Evolutionary conservation across 2,888 invertebrate genomes (phyloP), one percentile per base, ranked within the genome.

Genomic region (Dusona sp.): DNA sequence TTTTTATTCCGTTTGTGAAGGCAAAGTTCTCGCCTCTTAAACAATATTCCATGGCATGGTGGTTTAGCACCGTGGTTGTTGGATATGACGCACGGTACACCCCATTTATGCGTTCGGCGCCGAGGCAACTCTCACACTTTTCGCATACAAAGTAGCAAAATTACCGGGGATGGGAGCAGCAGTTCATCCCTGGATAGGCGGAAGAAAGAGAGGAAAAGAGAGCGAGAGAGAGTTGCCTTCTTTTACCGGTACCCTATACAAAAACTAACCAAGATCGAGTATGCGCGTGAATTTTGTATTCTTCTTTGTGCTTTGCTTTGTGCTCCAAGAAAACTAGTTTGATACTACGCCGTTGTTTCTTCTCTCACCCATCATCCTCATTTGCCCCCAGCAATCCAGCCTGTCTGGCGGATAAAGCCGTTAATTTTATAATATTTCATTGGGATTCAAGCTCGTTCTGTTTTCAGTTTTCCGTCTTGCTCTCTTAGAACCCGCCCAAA

Each of bases 361-460:
- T 61, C 42, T 74, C 83, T 16, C 54, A 57, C 36, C 74, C 68
- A 72, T 57, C 67, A 61, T 29, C 42, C 54, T 48, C 36, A 42
- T 33, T 61, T 54, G 61, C 54, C 22, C 67, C 64, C 45, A 61
- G 57, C 70, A 57, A 22, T 61, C 80, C 48, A 33, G 33, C 64
- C n/a, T 29, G 29, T 61, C 89, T 91, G 92, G 92, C 90, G 89
- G 91, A 92, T 92, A 91, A 87, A 84, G 89, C 90, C 92, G 90
- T 92, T 92, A 92, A 91, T 92, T 92, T 91, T 90, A 91, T 91
- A 92, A 92, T 92, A 92, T 90, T 88, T 79, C 88, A 88, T 77
- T 74, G 87, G 86, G 70, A 57, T 73, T 36, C 79, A 36, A 33
- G 77, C 72, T 81, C 79, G 77, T 64, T 36, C 77, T 85, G 83